Base-by-base conservation (phyloP, 2,797 vertebrate genomes). In the Sarcophilus harrisii region DNA sequence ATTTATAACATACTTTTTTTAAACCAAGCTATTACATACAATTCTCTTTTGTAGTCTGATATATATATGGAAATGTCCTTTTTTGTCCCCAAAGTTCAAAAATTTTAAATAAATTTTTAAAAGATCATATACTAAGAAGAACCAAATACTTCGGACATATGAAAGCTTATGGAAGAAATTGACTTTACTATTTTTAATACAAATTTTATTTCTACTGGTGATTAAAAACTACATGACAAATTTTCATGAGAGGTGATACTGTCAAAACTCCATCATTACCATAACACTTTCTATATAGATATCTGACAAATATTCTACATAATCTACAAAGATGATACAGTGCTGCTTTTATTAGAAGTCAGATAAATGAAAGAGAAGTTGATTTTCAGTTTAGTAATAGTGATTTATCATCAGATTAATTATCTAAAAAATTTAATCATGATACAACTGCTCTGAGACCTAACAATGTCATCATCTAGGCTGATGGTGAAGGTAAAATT, bases 401-500 rank as follows among this genome's bases (percentile, higher is more conserved):
- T 45, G 87, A 58, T 92, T 66, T 95, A 94, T 92, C 32, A 27
- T 96, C 58, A 96, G 96, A 97, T 0, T 45, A 96, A 92, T n/a
- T 96, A 94, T 57, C 12, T 94, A 95, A 96, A 57, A 96, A 95
- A 87, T 66, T 49, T 96, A 94, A 95, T 93, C 66, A 93, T 10
- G 95, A 30, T 57, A 94, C 96, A 96, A 27, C 54, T 93, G 30
- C 57, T 93, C 93, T 92, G 91, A 96, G 94, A 90, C 52, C 93
- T 90, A 94, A 29, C 92, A 92, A 12, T 93, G 27, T 93, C 60
- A 96, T 24, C 89, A 95, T 92, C 58, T 92, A 92, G 92, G 49
- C 58, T 93, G 54, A 95, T n/a, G n/a, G n/a, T n/a, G n/a, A 52
- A 14, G 91, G n/a, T 60, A 94, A 45, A 93, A 57, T 27, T 60